phyloP scores from a whole-genome alignment of 2,797 vertebrate genomes.

The Falco naumanni region DNA sequence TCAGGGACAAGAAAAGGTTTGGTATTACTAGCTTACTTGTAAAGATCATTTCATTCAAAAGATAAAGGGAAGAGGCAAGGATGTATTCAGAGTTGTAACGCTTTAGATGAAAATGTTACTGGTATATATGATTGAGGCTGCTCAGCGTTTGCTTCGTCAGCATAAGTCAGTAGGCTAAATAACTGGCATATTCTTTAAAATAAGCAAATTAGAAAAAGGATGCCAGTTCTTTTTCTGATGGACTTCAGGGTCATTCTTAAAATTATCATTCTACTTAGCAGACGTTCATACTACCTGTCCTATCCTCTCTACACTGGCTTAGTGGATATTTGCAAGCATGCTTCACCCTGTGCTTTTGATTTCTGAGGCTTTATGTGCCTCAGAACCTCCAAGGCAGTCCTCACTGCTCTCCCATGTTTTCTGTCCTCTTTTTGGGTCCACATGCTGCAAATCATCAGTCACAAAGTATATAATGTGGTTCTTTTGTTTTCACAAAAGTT shows the following conservation, averaged over 20 bases:
- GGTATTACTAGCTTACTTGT: background rate
- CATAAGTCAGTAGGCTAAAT: background rate
- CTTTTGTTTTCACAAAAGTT: background rate
- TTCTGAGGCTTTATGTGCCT: background rate
- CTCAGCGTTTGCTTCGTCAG: background rate
- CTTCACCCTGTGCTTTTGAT: background rate
- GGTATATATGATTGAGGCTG: background rate
- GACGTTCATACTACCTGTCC: background rate
- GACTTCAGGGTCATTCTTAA: background rate
- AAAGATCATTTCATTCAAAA: background rate
- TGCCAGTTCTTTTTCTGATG: background rate
- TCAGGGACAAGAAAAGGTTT: background rate
- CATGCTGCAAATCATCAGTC: background rate
- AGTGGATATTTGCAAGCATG: background rate
- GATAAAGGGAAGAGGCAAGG: background rate
- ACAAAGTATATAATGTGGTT: background rate
- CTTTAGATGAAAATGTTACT: background rate
- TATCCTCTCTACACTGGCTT: background rate
- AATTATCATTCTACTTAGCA: background rate
- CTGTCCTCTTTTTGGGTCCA: background rate
- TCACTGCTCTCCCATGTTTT: background rate
- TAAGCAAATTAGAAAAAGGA: background rate
- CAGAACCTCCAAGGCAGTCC: background rate
- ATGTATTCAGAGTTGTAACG: rapidly evolving
- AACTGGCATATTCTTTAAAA: background rate